Evolutionary conservation across 2,888 invertebrate species (phyloP), one percentile per base, ranked within the genome.

Genomic region (Diploptera punctata): DNA sequence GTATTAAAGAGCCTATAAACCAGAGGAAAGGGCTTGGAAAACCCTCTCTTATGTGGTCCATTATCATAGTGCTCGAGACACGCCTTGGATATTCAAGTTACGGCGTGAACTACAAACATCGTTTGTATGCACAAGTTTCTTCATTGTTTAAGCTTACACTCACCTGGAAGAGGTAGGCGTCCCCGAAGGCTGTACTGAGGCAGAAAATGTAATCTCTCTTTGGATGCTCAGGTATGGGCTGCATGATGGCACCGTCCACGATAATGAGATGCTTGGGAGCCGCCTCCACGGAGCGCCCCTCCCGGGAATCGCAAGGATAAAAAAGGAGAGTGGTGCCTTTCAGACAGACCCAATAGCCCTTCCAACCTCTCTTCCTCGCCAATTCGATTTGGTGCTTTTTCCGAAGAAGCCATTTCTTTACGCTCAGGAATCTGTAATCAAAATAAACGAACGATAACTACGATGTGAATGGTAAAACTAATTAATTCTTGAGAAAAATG

Each of bases 151-250:
- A n/a, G n/a, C n/a, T n/a, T 67, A 33, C 31, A 61, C 62, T 54
- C 80, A 89, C 98, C 90, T 98, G 98, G 85, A 98, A 97, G 76
- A 98, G 88, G 85, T 98, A 98, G 75, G 98, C 98, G 85, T 98
- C 98, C 76, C 98, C 99, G 84, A 98, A 98, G 68, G 97, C 97
- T 44, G 98, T 98, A 86, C 97, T 98, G 80, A 99, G 89, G 83
- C 98, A 98, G 87, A 99, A 98, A 84, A 99, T 97, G 85, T 97
- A 93, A 85, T 98, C 98, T 78, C 98, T 88, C 84, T 98, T 97
- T 19, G 98, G 98, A 84, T 99, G 98, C 83, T 99, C 98, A n/a
- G 98, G 98, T 81, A 98, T 97, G 65, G 98, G 96, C 84, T 98
- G 98, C 93, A 97, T 97, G 83, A 99, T 97, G 79, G 96, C 96